These are phyloP conservation scores for Agrilus mali DNA, from an alignment of 2,888 invertebrate genomes.

Conservation along the genomic window DNA sequence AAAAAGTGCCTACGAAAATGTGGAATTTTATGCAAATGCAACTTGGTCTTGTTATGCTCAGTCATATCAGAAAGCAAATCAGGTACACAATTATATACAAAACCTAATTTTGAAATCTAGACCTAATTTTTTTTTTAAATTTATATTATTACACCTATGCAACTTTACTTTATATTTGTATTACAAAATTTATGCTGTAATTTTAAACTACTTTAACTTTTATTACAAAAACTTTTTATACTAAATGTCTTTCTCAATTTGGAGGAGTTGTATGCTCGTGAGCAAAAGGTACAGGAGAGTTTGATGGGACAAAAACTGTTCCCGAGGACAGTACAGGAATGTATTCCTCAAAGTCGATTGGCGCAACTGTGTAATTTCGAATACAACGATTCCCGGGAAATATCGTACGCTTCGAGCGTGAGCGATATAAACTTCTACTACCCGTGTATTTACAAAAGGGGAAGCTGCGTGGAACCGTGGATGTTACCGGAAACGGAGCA, in stretches of 20 bases:
- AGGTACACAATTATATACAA: constrained; percentile 17
- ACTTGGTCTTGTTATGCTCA: constrained; percentile 23
- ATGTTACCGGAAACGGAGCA: constrained; percentile 43
- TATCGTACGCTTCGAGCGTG: constrained; percentile 26
- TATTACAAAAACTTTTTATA: too few species aligned
- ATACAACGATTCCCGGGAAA: constrained; percentile 37
- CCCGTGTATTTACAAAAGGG: constrained; percentile 12
- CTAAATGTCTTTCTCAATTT: neutral
- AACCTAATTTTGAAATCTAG: neutral
- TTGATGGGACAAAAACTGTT: constrained; percentile 22
- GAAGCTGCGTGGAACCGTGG: constrained; percentile 42
- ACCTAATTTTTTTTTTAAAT: too few species aligned
- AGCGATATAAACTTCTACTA: constrained; percentile 14
- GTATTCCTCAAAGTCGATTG: constrained; percentile 51
- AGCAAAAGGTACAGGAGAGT: constrained; percentile 19
- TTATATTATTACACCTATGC: too few species aligned
- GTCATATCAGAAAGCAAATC: constrained; percentile 24
- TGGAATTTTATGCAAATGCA: constrained; percentile 25
- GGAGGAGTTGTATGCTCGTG: constrained; percentile 21
- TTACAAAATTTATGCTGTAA: too few species aligned
- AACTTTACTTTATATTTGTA: too few species aligned
- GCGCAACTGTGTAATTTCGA: constrained; percentile 38
- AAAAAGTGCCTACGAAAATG: constrained; percentile 27
- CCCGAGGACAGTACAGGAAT: constrained; percentile 44
- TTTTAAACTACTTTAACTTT: too few species aligned